Conservation (phyloP, 2,113 vertebrate genomes). For the Apteryx owenii region DNA sequence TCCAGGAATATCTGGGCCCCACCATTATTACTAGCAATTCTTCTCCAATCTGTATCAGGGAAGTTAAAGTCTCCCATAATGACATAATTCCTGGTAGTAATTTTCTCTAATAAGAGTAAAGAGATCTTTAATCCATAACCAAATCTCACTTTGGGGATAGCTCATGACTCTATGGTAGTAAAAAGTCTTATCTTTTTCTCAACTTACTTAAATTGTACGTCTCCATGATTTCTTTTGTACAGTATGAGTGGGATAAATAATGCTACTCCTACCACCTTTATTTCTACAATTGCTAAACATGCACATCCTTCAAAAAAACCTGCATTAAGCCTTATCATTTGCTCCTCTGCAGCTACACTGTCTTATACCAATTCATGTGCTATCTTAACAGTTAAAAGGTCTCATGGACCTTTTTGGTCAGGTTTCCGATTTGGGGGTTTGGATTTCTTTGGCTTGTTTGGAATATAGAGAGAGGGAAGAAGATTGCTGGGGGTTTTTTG, state of each 20-base stretch:
- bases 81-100: slow-evolving; percentile 72
- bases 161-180: slow-evolving; percentile 38
- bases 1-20: slow-evolving; percentile 73
- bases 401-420: neutral
- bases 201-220: neutral
- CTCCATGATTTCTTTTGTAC: neutral
- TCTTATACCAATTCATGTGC: neutral
- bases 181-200: neutral
- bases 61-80: slow-evolving; percentile 75
- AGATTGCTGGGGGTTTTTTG: neutral
- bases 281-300: neutral
- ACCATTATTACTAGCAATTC: slow-evolving; percentile 75
- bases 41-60: slow-evolving; percentile 75
- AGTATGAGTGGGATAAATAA: neutral
- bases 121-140: slow-evolving; percentile 73
- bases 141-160: slow-evolving; percentile 61
- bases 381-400: neutral
- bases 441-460: neutral
- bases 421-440: neutral
- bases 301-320: neutral
- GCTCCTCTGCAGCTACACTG: neutral
- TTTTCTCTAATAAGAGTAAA: slow-evolving; percentile 73
- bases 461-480: neutral
- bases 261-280: neutral
- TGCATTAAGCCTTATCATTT: neutral